Conservation (phyloP, 2,797 vertebrate genomes). For the Mionectes olivaceus region DNA sequence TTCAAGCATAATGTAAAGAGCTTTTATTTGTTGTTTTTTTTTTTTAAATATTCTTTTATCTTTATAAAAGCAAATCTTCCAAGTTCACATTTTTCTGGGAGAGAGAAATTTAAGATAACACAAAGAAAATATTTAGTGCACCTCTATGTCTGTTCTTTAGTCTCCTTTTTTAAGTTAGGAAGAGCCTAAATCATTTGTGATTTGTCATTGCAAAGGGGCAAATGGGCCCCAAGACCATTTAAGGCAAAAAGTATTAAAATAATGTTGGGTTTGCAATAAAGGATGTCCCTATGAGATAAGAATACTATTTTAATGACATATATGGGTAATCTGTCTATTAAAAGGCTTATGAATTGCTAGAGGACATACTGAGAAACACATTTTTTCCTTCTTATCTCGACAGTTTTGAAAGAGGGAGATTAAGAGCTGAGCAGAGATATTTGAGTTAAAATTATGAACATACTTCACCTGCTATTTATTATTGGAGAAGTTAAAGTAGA, state of each 20-base stretch:
- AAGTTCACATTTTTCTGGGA: neutral
- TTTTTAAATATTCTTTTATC: neutral
- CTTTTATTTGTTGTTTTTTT: neutral
- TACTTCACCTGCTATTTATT: slow-evolving; percentile 15
- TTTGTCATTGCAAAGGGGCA: neutral
- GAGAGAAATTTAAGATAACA: neutral
- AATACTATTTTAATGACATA: neutral
- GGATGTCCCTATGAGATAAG: neutral
- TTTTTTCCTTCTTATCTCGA: slow-evolving; percentile 18
- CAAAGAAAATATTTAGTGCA: neutral
- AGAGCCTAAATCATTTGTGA: neutral
- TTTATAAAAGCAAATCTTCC: neutral
- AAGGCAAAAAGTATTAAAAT: neutral
- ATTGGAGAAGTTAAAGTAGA: neutral
- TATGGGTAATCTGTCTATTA: slow-evolving; percentile 13
- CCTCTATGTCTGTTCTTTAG: neutral
- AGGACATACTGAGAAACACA: neutral
- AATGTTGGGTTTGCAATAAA: neutral
- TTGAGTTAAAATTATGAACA: slow-evolving; percentile 21
- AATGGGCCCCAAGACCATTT: neutral
- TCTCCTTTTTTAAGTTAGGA: neutral
- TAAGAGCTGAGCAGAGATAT: slow-evolving; percentile 9
- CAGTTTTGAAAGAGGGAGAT: slow-evolving; percentile 30
- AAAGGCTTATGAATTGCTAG: slow-evolving; percentile 10
- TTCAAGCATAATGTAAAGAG: neutral